phyloP scores from a whole-genome alignment of 2,113 vertebrate genomes.

The Ailurus styani region DNA sequence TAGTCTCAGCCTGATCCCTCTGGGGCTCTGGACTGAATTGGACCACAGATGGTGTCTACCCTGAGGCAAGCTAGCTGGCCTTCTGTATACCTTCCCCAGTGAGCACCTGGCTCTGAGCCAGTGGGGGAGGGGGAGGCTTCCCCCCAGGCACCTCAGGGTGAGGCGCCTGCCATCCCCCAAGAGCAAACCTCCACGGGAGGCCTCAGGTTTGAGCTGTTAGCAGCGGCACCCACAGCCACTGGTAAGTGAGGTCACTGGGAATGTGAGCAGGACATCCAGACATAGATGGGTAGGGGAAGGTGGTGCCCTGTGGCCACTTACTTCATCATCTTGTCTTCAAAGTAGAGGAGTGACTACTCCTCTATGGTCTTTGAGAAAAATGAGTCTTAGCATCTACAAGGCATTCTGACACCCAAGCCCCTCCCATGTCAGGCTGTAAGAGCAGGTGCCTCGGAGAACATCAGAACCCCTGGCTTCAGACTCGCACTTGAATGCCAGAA shows the following conservation, averaged over 20 bases:
- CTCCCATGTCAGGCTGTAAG: not conserved
- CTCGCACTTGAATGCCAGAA: not conserved
- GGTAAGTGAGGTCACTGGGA: not conserved
- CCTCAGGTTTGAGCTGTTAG: not conserved
- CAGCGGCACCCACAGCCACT: not conserved
- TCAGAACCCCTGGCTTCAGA: not conserved
- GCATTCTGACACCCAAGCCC: not conserved
- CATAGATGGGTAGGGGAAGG: too few species aligned
- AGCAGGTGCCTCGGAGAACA: not conserved
- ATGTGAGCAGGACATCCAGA: not conserved
- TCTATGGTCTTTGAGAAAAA: not conserved
- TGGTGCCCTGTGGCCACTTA: fast-evolving
- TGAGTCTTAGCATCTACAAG: not conserved
- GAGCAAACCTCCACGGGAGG: not conserved
- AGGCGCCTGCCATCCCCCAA: not conserved
- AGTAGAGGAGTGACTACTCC: not conserved
- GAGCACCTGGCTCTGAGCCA: not conserved
- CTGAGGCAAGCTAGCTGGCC: not conserved
- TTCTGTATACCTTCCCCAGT: not conserved
- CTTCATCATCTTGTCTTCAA: not conserved
- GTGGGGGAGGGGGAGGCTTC: not conserved
- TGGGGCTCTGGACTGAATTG: not conserved
- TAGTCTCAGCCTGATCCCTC: not conserved
- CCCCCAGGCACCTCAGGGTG: not conserved
- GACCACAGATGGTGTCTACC: not conserved